Base-by-base conservation (phyloP, 1,140 invertebrate genomes). In the Hylaeus anthracinus region DNA sequence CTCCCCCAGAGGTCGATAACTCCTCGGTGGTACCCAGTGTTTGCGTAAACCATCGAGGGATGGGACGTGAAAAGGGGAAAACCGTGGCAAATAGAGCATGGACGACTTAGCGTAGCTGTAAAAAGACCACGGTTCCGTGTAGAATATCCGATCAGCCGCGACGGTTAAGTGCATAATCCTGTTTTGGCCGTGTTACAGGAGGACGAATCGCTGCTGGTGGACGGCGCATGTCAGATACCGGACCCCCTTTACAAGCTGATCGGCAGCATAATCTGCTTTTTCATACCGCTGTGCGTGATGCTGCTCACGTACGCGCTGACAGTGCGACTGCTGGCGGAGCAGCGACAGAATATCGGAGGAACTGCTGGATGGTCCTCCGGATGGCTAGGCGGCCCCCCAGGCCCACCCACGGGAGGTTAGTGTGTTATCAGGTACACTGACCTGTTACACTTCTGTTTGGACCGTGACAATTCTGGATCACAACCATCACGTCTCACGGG, bases 271-370 rank as follows among this genome's bases (percentile, higher is more conserved):
- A 96, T 99, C 85, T 98, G 98, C 84, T 99, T 99, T 93, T 99
- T 99, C 94, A 98, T 99, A 81, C 98, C 98, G 3, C 94, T 99
- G 58, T 94, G 96, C 9, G 98, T 99, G 65, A 99, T 99, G 98
- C 94, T 99, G 87, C 94, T 98, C 53, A 99, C 98, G 2, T 99
- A 99, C 89, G 96, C 97, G 4, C 94, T 99, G 70, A 99, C 98
- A 0, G 97, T 99, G 1, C 94, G 96, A 71, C 94, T 98, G 5
- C 93, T 98, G 83, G 96, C 96, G 26, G 91, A 95, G 65, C 97
- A 97, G 90, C 95, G 95, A 80, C 96, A 96, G 89, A 97, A 96
- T 78, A 92, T 97, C 8, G 96, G 95, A 8, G 94, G 93, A 61
- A 88, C 89, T 39, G 89, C 93, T 77, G 94, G 95, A 86, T 95